Evolutionary conservation across 1,140 invertebrate species (phyloP), one percentile per base, ranked within the genome.

Genomic region (Oreohelix idahoensis): DNA sequence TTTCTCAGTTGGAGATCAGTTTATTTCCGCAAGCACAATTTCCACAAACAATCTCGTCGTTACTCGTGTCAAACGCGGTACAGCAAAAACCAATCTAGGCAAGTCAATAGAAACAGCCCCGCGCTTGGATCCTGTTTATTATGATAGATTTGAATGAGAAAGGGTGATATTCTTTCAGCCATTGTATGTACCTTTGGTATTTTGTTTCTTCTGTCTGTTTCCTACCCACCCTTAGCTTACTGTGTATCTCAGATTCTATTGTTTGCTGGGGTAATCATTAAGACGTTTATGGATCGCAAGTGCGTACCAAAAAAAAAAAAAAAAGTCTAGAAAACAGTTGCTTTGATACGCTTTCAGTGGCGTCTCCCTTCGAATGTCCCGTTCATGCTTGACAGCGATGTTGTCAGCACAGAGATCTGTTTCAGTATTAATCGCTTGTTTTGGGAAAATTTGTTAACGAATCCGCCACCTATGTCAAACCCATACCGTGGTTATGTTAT

Each of bases 1-100:
- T 32, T 66, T 66, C 63, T 32, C 63, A 66, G 63, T 32, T 66
- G 63, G 63, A 66, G 63, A 66, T 66, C 63, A 66, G 29, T 66
- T 66, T 66, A n/a, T 32, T 66, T 66, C 63, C 32, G 2, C 63
- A 66, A 66, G n/a, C 29, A 32, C 63, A 66, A 32, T 66, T 66
- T 66, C 63, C n/a, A 66, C 63, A 66, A 66, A 66, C 63, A 66
- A n/a, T 66, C 63, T 13, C n/a, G 29, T 66, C 32, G 63, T 66
- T 66, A 66, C 17, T 66, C 63, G 63, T 66, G 63, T 66, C 63
- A 66, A 66, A 66, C 63, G 17, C 29, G 51, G 26, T 32, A 66
- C 29, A 29, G 29, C 63, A 32, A 35, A 29, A 66, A 8, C n/a
- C 29, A 32, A 32, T 66, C 63, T 32, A 11, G 29, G 63, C 29